phyloP scores from a whole-genome alignment of 2,113 vertebrate genomes.

The Pseudorasbora parva region DNA sequence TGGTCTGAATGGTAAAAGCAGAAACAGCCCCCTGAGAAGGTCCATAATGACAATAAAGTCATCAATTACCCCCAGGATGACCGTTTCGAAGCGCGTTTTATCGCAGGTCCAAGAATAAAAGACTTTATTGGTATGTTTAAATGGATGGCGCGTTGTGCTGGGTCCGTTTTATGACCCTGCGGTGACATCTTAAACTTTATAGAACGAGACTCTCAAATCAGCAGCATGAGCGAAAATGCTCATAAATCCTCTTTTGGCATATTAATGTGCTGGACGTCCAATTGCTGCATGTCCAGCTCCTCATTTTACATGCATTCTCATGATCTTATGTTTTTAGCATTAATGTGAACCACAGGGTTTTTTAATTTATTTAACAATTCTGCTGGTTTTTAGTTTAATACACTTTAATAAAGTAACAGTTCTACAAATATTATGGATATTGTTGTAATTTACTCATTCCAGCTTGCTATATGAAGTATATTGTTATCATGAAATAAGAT shows the following conservation, averaged over 20 bases:
- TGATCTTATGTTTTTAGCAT: background rate
- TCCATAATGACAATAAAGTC: constrained; percentile 96
- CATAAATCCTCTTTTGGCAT: background rate
- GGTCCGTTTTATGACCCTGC: constrained; percentile 90
- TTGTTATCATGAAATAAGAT: no score
- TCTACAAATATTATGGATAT: no score
- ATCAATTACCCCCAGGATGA: constrained; percentile 94
- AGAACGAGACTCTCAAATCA: constrained; percentile 97
- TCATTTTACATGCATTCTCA: background rate
- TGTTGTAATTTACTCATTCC: no score
- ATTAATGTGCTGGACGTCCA: background rate
- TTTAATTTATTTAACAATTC: no score
- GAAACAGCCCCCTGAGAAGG: constrained; percentile 87
- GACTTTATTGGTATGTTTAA: constrained; percentile 97
- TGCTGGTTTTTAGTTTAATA: no score
- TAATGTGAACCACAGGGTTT: no score
- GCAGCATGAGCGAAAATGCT: constrained; percentile 93
- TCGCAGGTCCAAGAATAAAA: constrained; percentile 97
- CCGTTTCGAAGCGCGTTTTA: constrained; percentile 94
- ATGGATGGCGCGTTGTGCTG: constrained; percentile 85
- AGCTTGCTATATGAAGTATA: no score
- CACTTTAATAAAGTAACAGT: no score
- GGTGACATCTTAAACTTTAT: constrained; percentile 99
- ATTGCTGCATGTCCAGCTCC: background rate
- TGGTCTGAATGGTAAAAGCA: constrained; percentile 88